These are phyloP conservation scores for Eilema depressum DNA, from an alignment of 2,888 invertebrate species.

Conservation along the genomic window DNA sequence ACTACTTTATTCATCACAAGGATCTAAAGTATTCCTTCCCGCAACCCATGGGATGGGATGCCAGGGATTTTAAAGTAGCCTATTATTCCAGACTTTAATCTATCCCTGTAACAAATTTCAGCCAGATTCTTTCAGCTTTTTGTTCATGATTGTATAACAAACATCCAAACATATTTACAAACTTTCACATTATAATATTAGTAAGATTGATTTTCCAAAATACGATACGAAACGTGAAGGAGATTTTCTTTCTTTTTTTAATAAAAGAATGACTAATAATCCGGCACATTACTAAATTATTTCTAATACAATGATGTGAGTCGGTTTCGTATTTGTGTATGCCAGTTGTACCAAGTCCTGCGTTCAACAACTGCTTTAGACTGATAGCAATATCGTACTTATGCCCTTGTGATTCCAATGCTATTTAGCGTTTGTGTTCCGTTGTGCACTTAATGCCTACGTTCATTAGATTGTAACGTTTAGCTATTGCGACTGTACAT, in stretches of 20 bases:
- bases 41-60: too few relatives aligned
- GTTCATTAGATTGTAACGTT: background rate
- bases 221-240: background rate
- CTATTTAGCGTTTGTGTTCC: background rate
- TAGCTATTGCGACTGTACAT: constrained; percentile 5
- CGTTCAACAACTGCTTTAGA: constrained; percentile 28
- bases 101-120: background rate
- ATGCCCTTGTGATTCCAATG: constrained; percentile 15
- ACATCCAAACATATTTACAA: too few relatives aligned
- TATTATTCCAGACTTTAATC: background rate
- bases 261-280: constrained; percentile 30
- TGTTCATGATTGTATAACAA: background rate
- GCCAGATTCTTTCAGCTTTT: background rate
- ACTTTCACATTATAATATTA: too few relatives aligned
- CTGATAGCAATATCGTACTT: constrained; percentile 39
- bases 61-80: background rate
- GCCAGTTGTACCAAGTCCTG: constrained; percentile 12
- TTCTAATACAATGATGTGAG: background rate
- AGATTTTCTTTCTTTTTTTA: constrained; percentile 31
- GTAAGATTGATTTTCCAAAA: too few relatives aligned
- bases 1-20: too few relatives aligned
- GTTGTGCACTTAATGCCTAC: background rate
- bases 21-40: too few relatives aligned
- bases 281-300: background rate
- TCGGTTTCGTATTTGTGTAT: constrained; percentile 7